Conservation (phyloP, 2,113 vertebrate genomes). For the Corythoichthys haematopterus region DNA sequence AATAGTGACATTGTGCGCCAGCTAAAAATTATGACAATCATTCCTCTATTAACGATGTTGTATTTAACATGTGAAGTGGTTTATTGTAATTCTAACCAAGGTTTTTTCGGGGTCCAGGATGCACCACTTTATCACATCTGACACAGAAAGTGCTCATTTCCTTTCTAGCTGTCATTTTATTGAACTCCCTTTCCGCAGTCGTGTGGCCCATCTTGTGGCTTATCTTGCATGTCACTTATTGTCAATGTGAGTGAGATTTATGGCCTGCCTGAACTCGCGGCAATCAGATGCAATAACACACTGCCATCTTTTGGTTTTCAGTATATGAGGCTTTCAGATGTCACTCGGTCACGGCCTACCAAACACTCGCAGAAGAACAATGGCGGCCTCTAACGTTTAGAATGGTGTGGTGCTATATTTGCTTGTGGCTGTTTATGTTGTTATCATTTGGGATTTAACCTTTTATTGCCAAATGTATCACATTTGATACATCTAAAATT, state of each 20-base stretch:
- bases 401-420: neutral
- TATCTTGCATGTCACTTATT: slow-evolving; percentile 13
- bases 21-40: neutral
- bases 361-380: neutral
- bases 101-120: neutral
- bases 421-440: neutral
- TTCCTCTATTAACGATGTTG: neutral
- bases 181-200: neutral
- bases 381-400: slow-evolving; percentile 24
- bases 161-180: neutral
- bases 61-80: neutral
- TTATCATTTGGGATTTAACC: neutral
- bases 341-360: too few species aligned
- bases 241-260: slow-evolving; percentile 11
- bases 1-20: neutral
- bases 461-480: neutral
- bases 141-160: neutral
- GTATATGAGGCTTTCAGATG: neutral
- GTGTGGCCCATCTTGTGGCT: slow-evolving; percentile 18
- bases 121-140: neutral
- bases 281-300: neutral
- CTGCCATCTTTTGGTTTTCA: slow-evolving; percentile 46
- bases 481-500: too few species aligned
- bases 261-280: neutral
- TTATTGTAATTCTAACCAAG: neutral